phyloP scores from a whole-genome alignment of 2,797 vertebrate species.

The Eospalax fontanierii region DNA sequence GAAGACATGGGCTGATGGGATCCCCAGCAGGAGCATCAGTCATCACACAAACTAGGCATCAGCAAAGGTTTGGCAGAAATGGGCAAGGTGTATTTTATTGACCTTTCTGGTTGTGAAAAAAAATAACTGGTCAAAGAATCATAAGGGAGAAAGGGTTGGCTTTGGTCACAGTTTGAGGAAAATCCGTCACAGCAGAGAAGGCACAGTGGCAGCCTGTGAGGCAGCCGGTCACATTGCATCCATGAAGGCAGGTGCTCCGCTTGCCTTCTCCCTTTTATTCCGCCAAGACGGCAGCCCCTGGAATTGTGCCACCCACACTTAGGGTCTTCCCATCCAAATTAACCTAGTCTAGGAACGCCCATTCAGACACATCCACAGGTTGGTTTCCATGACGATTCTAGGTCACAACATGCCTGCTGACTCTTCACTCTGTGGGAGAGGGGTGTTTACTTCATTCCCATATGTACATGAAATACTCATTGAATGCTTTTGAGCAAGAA shows the following conservation, averaged over 20 bases:
- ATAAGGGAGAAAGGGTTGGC: not conserved
- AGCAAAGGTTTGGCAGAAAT: no score
- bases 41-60: fast-evolving
- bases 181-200: not conserved
- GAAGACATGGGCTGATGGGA: fast-evolving
- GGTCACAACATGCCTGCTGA: not conserved
- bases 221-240: no score
- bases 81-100: fast-evolving
- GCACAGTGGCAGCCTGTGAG: not conserved
- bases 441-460: fast-evolving
- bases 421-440: fast-evolving
- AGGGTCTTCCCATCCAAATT: not conserved
- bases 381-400: not conserved
- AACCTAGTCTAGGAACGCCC: not conserved
- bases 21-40: not conserved
- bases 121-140: not conserved
- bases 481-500: fast-evolving
- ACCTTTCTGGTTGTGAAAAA: not conserved
- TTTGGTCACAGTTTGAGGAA: not conserved
- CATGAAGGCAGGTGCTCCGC: not conserved
- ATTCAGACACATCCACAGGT: not conserved
- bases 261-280: not conserved
- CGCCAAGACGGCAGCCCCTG: not conserved
- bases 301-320: not conserved
- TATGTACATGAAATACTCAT: not conserved